Conservation (phyloP, 2,888 invertebrate species). For the Tanypteryx hageni region DNA sequence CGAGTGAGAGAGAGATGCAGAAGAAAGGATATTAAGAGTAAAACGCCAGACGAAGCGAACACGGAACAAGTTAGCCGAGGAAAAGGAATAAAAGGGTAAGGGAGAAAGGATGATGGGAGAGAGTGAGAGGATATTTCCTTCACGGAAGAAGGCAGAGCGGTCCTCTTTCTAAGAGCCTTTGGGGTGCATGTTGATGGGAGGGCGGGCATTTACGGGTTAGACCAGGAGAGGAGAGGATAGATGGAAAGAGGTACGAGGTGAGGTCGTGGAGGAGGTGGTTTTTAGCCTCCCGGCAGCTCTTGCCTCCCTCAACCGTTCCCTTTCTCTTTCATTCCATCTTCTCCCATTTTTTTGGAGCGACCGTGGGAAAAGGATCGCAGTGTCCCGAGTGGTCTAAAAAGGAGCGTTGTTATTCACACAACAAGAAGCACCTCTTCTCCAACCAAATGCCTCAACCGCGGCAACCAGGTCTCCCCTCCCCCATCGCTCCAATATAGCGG, state of each 20-base stretch:
- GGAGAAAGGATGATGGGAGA: not conserved
- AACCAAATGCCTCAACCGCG: not conserved
- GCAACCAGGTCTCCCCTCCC: not conserved
- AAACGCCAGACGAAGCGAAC: not conserved
- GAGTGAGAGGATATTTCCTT: not conserved
- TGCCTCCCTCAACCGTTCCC: not conserved
- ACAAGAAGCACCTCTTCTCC: not conserved
- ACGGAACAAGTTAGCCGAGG: too few species aligned
- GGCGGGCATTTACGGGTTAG: not conserved
- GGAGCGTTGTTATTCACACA: slow-evolving; percentile 15
- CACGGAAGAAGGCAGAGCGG: not conserved
- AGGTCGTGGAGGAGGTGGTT: not conserved
- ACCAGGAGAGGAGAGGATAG: not conserved
- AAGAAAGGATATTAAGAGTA: not conserved
- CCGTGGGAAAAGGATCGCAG: slow-evolving; percentile 50
- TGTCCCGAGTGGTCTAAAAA: slow-evolving; percentile 5
- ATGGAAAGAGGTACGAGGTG: not conserved
- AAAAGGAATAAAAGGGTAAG: not conserved
- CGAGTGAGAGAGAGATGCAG: not conserved
- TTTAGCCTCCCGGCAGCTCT: not conserved
- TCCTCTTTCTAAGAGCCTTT: not conserved
- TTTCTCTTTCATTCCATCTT: slow-evolving; percentile 26
- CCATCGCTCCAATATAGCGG: not conserved
- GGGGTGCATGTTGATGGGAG: not conserved
- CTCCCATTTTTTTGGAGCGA: slow-evolving; percentile 43